A percentile compares a stretch with the other conserved stretches of the same genome.
Conservation (phyloP, 2,797 vertebrate genomes). For the Sciaenops ocellatus region DNA sequence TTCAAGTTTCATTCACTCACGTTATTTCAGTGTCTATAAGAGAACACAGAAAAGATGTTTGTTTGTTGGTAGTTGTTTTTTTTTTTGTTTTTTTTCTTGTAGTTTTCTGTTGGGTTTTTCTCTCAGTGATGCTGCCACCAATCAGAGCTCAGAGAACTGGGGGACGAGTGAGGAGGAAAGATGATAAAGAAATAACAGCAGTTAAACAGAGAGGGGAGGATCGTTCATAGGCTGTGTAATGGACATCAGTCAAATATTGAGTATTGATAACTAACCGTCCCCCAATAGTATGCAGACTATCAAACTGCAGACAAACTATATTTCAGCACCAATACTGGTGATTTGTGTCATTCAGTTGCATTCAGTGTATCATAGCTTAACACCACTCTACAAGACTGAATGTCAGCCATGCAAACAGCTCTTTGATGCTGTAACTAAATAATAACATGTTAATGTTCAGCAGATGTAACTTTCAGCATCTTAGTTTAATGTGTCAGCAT, state of each 20-base stretch:
- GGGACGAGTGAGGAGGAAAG: constrained; percentile 14
- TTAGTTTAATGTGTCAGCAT: too few species aligned
- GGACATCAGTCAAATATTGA: constrained; percentile 16
- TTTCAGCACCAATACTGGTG: too few species aligned
- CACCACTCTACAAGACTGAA: too few species aligned
- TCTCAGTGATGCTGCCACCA: constrained; percentile 61
- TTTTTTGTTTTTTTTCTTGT: constrained; percentile 57
- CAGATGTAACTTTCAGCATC: too few species aligned
- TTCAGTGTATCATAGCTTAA: too few species aligned
- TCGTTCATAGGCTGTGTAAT: constrained; percentile 15
- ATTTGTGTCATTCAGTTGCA: too few species aligned
- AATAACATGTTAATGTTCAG: too few species aligned
- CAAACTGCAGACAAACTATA: too few species aligned
- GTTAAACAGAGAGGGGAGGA: constrained; percentile 30
- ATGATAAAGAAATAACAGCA: constrained; percentile 54
- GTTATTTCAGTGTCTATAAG: constrained; percentile 40
- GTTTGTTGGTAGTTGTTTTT: constrained; percentile 44
- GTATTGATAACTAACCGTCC: constrained; percentile 7
- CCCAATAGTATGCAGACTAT: too few species aligned
- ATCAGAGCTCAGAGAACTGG: constrained; percentile 61
- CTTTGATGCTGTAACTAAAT: too few species aligned
- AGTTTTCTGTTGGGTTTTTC: constrained; percentile 64
- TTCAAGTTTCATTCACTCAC: constrained; percentile 8
- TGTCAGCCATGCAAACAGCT: too few species aligned
- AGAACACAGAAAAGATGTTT: constrained; percentile 53